These are phyloP conservation scores for Gallinago paraguaiae DNA, from an alignment of 2,113 vertebrate species.

Conservation along the genomic window DNA sequence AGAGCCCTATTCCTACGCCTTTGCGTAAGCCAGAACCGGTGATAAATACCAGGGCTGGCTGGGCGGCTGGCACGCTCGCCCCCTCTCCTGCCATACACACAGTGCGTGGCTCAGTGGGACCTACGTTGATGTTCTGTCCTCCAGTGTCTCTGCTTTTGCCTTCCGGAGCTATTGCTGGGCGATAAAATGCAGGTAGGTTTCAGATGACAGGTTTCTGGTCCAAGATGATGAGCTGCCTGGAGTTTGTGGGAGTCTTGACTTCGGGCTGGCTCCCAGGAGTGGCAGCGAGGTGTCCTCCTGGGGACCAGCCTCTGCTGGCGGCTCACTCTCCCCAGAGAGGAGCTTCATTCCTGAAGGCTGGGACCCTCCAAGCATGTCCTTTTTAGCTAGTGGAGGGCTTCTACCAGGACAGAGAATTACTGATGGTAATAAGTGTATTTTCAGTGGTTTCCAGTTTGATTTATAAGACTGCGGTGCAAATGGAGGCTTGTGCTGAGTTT, in stretches of 20 bases:
- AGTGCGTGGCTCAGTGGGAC: rapidly evolving
- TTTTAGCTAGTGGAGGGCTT: neutral
- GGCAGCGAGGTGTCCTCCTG: rapidly evolving
- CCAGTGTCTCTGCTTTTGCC: neutral
- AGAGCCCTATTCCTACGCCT: neutral
- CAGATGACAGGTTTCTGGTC: neutral
- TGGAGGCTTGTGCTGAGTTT: neutral
- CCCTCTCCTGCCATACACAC: rapidly evolving
- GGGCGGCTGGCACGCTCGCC: neutral
- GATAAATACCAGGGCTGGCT: rapidly evolving
- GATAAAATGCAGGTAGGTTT: neutral
- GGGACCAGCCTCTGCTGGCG: neutral
- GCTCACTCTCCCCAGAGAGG: neutral
- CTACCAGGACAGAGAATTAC: neutral
- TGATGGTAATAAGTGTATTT: neutral
- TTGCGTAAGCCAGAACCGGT: neutral
- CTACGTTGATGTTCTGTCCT: neutral
- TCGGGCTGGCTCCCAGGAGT: neutral
- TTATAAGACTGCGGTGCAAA: neutral
- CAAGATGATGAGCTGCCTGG: neutral
- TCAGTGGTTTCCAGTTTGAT: neutral
- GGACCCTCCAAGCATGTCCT: neutral
- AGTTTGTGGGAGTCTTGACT: neutral
- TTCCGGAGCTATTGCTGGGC: neutral
- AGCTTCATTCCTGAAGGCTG: neutral